Base-by-base conservation (phyloP, 2,888 invertebrate species). In the Cabera pusaria region DNA sequence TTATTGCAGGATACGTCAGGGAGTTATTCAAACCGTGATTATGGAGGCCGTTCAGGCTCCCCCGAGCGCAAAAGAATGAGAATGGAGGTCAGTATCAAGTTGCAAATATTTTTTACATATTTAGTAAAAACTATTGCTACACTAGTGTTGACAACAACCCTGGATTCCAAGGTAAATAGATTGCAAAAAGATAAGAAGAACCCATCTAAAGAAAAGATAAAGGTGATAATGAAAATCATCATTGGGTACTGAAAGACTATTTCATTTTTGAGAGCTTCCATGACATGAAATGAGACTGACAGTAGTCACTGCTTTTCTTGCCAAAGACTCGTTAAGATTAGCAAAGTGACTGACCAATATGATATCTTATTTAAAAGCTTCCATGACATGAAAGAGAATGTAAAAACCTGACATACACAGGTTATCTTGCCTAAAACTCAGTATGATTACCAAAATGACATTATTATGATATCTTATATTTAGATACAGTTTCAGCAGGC, bases 31-130 rank as follows among this genome's bases (percentile, higher is more conserved):
- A 85, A 76, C 50, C 81, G 91, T 46, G 91, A 91, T 39, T 90
- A 90, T 70, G 87, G 88, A 52, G 78, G 85, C 44, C 83, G 91
- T 46, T 84, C 91, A 49, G 88, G 91, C 46, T 92, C 93, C 33
- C 92, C 93, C 25, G 92, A 92, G 26, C 84, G 92, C 38, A 93
- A 92, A 72, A 82, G 92, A 69, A 87, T 91, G 77, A 90, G 92
- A 62, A 83, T 90, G 56, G 92, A 92, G 90, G 92, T 92, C 59
- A 77, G 85, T 84, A 64, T 52, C 32, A 26, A 33, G n/a, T n/a
- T n/a, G n/a, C n/a, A n/a, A n/a, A n/a, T n/a, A n/a, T n/a, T n/a
- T n/a, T n/a, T n/a, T n/a, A n/a, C n/a, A n/a, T n/a, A n/a, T n/a
- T n/a, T n/a, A n/a, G n/a, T n/a, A n/a, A n/a, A n/a, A n/a, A n/a